phyloP scores from a whole-genome alignment of 2,888 invertebrate species.

The Aphrophora alni region DNA sequence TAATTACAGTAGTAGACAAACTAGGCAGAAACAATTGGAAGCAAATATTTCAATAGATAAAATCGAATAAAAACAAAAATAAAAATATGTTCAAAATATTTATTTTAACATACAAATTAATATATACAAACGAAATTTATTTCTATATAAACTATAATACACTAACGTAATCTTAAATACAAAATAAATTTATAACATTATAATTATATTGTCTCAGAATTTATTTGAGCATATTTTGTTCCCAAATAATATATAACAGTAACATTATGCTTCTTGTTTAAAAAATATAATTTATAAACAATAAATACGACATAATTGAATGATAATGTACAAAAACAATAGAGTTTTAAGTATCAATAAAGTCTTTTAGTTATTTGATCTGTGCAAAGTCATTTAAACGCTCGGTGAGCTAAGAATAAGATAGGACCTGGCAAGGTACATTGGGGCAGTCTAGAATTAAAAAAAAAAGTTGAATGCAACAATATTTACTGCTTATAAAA shows the following conservation, averaged over 20 bases:
- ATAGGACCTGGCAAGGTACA: too few species aligned
- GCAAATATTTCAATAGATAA: too few species aligned
- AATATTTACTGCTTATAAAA: too few species aligned
- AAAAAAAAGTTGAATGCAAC: too few species aligned
- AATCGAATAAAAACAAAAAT: too few species aligned
- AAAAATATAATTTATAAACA: neutral
- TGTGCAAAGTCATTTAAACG: too few species aligned
- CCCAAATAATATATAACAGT: neutral
- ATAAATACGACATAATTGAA: neutral
- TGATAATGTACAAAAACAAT: neutral
- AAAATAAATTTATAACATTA: constrained; percentile 1
- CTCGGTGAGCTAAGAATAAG: too few species aligned
- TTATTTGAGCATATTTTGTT: constrained; percentile 1
- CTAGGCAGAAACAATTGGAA: too few species aligned
- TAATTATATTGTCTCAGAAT: constrained; percentile 1
- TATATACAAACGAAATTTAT: neutral
- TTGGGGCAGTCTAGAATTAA: too few species aligned
- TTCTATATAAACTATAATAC: neutral
- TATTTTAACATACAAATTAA: constrained; percentile 2
- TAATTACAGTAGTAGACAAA: too few species aligned
- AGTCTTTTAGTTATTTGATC: too few species aligned
- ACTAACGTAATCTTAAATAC: neutral
- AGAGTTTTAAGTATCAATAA: neutral
- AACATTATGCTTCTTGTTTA: neutral
- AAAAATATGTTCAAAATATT: neutral